phyloP scores from a whole-genome alignment of 2,888 invertebrate species.

The Xanthorhoe spadicearia region DNA sequence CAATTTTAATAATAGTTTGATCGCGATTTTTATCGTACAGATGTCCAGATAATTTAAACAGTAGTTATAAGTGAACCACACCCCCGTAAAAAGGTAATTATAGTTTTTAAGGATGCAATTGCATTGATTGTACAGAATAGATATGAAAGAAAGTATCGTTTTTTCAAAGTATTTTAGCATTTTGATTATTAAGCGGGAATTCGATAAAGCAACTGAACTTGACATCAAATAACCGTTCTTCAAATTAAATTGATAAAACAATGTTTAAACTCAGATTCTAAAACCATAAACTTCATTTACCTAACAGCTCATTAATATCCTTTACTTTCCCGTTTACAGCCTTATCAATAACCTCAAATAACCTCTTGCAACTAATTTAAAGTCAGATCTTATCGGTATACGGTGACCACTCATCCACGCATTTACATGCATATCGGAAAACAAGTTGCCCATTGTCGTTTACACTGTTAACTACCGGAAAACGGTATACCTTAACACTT shows the following conservation, averaged over 20 bases:
- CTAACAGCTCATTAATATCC: not conserved
- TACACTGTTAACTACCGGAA: constrained; percentile 76
- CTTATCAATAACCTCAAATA: constrained; percentile 44
- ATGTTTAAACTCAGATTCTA: not conserved
- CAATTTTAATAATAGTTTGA: constrained; percentile 19
- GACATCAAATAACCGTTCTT: not conserved
- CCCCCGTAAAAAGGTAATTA: constrained; percentile 12
- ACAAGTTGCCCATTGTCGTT: constrained; percentile 79
- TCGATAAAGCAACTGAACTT: not conserved
- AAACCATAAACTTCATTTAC: constrained; percentile 2
- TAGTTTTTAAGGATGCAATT: not conserved
- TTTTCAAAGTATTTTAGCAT: too few relatives aligned
- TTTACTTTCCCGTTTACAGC: constrained; percentile 25
- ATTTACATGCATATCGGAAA: constrained; percentile 81
- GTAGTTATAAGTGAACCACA: constrained; percentile 9
- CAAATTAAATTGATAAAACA: not conserved
- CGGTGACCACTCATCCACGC: constrained; percentile 79
- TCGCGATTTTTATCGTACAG: constrained; percentile 15
- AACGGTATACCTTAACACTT: constrained; percentile 48
- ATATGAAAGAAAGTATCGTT: not conserved
- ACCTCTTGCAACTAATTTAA: constrained; percentile 56
- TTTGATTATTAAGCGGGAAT: too few relatives aligned
- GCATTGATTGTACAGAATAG: not conserved
- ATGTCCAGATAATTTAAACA: constrained; percentile 22
- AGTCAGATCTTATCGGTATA: constrained; percentile 50